Evolutionary conservation across 2,888 invertebrate genomes (phyloP).

Genomic region (Synanthedon andrenaeformis): DNA sequence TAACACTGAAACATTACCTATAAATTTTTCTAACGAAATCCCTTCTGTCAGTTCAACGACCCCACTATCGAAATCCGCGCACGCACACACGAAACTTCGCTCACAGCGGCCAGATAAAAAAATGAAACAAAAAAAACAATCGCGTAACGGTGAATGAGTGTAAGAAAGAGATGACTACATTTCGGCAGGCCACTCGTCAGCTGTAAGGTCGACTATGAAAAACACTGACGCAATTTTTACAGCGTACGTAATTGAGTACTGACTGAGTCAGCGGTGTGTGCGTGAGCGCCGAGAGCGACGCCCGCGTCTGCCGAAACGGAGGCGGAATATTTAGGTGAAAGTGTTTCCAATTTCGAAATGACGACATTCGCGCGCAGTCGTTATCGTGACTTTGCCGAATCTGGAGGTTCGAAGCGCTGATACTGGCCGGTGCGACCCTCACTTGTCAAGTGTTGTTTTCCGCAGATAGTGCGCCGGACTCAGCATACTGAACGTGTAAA

Average conservation of each 20-base stretch:
- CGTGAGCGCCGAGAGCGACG: conserved; percentile 68
- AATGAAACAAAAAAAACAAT: conserved; percentile 59
- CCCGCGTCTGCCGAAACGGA: conserved; percentile 69
- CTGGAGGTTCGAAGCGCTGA: conserved; percentile 58
- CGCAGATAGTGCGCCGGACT: conserved; percentile 49
- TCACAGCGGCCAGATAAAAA: conserved; percentile 52
- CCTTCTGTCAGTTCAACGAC: conserved; percentile 63
- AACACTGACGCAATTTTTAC: conserved; percentile 71
- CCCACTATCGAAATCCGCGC: conserved; percentile 69
- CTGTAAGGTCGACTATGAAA: conserved; percentile 65
- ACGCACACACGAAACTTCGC: conserved; percentile 56
- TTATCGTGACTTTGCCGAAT: conserved; percentile 71
- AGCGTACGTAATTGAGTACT: conserved; percentile 65
- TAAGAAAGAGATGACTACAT: conserved; percentile 66
- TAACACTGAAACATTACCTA: conserved; percentile 45
- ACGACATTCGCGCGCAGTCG: conserved; percentile 71
- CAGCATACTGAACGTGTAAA: conserved; percentile 43
- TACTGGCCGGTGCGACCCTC: conserved; percentile 29
- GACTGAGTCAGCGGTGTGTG: conserved; percentile 57
- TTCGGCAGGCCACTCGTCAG: conserved; percentile 50
- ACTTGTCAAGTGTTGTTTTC: conserved; percentile 31
- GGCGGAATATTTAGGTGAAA: conserved; percentile 72
- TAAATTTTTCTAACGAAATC: conserved; percentile 45
- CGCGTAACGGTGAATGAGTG: conserved; percentile 54
- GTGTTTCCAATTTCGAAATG: conserved; percentile 71